Percentiles rank a stretch among this genome's conserved stretches.
Conservation (phyloP, 2,888 invertebrate species). For the Leptinotarsa haldemani region DNA sequence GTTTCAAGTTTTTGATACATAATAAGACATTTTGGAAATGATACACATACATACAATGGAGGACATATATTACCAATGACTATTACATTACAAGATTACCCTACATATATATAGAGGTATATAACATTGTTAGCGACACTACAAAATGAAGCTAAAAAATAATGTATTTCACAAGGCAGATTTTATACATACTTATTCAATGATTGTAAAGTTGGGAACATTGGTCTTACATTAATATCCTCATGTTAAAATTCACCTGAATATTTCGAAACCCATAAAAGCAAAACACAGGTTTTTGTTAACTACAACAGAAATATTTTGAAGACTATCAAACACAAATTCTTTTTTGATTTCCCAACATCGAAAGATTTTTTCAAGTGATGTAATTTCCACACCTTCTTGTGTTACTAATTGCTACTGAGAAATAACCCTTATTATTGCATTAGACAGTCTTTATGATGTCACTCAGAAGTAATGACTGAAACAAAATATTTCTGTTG, state of each 20-base stretch:
- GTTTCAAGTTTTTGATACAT: background rate
- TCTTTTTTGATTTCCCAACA: too few relatives aligned
- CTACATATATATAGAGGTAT: slow-evolving; percentile 59
- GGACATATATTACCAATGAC: slow-evolving; percentile 65
- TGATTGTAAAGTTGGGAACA: slow-evolving; percentile 58
- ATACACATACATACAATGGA: slow-evolving; percentile 58
- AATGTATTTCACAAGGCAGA: slow-evolving; percentile 59
- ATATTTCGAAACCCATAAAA: background rate
- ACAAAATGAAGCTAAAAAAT: slow-evolving; percentile 57
- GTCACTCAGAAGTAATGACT: too few relatives aligned
- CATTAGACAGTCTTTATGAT: too few relatives aligned
- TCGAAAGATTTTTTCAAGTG: too few relatives aligned
- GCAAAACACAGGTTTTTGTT: slow-evolving; percentile 5
- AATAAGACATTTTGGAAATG: slow-evolving; percentile 29
- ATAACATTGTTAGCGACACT: slow-evolving; percentile 59
- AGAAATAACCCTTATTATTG: too few relatives aligned
- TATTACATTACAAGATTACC: slow-evolving; percentile 62
- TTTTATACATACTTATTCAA: slow-evolving; percentile 52
- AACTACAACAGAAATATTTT: background rate
- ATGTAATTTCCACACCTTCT: too few relatives aligned
- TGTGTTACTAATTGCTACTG: too few relatives aligned
- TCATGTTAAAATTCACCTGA: slow-evolving; percentile 23
- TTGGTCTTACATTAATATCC: slow-evolving; percentile 55
- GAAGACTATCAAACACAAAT: too few relatives aligned
- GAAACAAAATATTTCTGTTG: slow-evolving; percentile 6